These are phyloP conservation scores for Vannuccia rotundouncinata DNA, from an alignment of 2,888 invertebrate species.

Conservation along the genomic window DNA sequence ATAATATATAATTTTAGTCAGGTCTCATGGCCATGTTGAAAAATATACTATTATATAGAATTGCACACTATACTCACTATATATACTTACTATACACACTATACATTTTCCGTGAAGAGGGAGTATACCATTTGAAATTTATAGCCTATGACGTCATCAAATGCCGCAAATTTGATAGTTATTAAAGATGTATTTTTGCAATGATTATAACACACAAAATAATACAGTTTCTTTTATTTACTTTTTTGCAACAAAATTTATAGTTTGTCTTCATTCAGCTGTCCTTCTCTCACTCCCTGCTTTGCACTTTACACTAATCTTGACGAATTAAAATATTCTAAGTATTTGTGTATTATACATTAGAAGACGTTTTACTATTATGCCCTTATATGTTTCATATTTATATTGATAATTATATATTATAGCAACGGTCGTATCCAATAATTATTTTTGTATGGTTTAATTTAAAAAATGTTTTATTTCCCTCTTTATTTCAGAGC, in stretches of 20 bases:
- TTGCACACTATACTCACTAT: too few species aligned
- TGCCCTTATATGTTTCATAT: conserved; percentile 13
- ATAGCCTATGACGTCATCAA: not conserved
- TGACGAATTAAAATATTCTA: not conserved
- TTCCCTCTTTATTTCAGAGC: conserved; percentile 15
- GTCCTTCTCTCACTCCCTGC: not conserved
- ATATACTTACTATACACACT: too few species aligned
- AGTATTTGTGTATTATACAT: conserved; percentile 18
- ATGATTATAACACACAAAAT: conserved; percentile 1
- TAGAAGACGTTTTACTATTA: conserved; percentile 5
- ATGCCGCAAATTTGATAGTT: not conserved
- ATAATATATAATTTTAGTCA: too few species aligned
- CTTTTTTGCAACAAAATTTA: not conserved
- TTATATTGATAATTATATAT: conserved; percentile 3
- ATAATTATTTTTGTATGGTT: conserved; percentile 14
- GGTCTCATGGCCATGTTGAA: too few species aligned
- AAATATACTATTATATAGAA: too few species aligned
- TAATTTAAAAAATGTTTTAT: not conserved
- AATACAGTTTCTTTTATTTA: not conserved
- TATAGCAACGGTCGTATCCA: not conserved
- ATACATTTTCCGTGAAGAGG: too few species aligned
- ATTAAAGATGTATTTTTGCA: not conserved
- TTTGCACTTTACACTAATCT: not conserved
- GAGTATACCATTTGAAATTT: too few species aligned
- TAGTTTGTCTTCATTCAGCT: conserved; percentile 1